A percentile compares a stretch with the other conserved stretches of the same genome.
Conservation (phyloP, 2,888 invertebrate genomes). For the Lasius fuliginosus region DNA sequence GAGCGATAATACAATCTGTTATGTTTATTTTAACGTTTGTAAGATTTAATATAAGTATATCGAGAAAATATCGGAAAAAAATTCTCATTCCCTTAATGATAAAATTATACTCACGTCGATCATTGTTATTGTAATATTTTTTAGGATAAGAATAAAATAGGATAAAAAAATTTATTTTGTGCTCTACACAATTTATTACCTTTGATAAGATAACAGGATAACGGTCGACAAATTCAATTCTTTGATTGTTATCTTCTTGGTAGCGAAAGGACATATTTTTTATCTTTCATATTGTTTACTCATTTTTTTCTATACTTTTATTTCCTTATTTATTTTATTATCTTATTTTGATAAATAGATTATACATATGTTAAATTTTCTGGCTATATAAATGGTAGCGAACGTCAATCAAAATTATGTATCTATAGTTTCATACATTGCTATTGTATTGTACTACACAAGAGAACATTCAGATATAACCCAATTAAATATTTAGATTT, state of each 20-base stretch:
- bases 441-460: background rate
- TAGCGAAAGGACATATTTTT: background rate
- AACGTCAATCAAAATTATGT: background rate
- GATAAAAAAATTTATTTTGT: slow-evolving; percentile 31
- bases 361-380: background rate
- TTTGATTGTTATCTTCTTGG: background rate
- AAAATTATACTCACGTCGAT: background rate
- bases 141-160: slow-evolving; percentile 32
- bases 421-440: background rate
- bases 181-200: background rate
- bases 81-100: background rate
- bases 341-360: background rate
- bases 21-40: background rate
- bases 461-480: background rate
- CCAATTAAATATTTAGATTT: slow-evolving; percentile 22
- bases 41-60: background rate
- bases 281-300: background rate
- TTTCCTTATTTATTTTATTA: background rate
- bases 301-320: background rate
- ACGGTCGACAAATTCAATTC: background rate
- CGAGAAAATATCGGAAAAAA: background rate
- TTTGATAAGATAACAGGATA: background rate
- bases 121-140: background rate
- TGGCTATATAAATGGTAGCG: background rate
- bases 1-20: background rate